Conservation (phyloP, 2,113 vertebrate species). For the Ibidorhyncha struthersii region DNA sequence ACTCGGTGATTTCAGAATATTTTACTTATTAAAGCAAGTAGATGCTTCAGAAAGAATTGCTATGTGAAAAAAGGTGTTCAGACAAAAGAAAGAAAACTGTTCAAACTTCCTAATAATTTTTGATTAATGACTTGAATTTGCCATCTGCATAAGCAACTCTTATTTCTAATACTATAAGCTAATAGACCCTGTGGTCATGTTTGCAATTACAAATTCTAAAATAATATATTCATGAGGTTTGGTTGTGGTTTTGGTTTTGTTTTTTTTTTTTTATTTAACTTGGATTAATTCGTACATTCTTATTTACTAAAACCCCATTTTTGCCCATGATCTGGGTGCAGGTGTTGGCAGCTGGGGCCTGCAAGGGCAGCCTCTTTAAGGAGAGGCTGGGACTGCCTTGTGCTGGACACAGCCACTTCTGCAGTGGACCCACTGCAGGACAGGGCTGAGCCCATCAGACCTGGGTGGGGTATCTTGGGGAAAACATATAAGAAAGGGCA, state of each 20-base stretch:
- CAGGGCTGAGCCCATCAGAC: neutral
- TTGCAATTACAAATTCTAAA: neutral
- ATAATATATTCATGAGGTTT: neutral
- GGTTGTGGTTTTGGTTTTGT: too few relatives aligned
- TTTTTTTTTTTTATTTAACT: neutral
- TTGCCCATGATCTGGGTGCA: neutral
- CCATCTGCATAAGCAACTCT: neutral
- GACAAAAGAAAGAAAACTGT: neutral
- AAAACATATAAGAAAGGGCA: neutral
- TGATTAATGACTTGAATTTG: neutral
- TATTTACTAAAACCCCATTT: neutral
- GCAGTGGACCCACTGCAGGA: neutral
- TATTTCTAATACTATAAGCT: neutral
- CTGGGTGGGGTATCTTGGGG: accelerated
- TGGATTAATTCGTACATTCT: neutral
- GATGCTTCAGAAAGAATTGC: neutral
- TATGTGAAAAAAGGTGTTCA: neutral
- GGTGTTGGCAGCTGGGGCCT: neutral
- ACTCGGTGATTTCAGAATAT: neutral
- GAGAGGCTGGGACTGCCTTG: accelerated
- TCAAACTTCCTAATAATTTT: neutral
- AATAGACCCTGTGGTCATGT: neutral
- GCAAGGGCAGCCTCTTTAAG: neutral
- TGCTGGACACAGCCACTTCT: neutral
- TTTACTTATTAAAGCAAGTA: neutral